Evolutionary conservation across 2,113 vertebrate species (phyloP).

Genomic region (Hypomesus transpacificus): DNA sequence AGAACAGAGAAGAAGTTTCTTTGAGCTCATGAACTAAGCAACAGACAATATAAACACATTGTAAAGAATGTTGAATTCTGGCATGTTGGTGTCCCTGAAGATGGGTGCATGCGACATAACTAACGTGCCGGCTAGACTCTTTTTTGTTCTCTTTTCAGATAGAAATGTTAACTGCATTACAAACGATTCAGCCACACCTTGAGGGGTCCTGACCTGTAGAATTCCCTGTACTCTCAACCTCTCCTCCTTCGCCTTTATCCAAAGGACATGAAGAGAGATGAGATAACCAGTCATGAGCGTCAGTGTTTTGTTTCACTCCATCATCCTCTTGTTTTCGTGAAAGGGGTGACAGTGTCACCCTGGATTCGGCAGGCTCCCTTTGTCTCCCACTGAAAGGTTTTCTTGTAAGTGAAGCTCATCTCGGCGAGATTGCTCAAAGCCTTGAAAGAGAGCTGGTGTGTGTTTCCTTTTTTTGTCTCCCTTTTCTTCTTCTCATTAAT

Average conservation of each 20-base stretch:
- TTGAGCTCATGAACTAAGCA: no score
- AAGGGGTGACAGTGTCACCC: constrained; percentile 59
- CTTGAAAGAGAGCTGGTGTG: constrained; percentile 58
- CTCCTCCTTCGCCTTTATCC: neutral
- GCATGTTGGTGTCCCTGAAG: no score
- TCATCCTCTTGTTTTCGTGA: constrained; percentile 3
- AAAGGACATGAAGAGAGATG: neutral
- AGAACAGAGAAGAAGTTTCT: no score
- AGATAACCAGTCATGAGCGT: neutral
- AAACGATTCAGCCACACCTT: no score
- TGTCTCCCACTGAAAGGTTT: constrained; percentile 12
- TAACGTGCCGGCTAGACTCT: neutral
- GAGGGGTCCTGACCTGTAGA: neutral
- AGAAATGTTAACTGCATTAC: neutral
- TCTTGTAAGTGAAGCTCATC: constrained; percentile 9
- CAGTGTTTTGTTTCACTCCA: constrained; percentile 39
- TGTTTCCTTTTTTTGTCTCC: constrained; percentile 25
- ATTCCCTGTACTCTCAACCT: neutral
- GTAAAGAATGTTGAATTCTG: no score
- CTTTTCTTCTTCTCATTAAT: constrained; percentile 73
- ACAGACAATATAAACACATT: no score
- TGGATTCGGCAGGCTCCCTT: constrained; percentile 37
- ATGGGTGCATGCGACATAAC: no score
- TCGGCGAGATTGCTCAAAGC: neutral
- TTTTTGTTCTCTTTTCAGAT: neutral